Evolutionary conservation across 2,888 invertebrate genomes (phyloP), one percentile per base, ranked within the genome.

Genomic region (Petrolisthes cinctipes): DNA sequence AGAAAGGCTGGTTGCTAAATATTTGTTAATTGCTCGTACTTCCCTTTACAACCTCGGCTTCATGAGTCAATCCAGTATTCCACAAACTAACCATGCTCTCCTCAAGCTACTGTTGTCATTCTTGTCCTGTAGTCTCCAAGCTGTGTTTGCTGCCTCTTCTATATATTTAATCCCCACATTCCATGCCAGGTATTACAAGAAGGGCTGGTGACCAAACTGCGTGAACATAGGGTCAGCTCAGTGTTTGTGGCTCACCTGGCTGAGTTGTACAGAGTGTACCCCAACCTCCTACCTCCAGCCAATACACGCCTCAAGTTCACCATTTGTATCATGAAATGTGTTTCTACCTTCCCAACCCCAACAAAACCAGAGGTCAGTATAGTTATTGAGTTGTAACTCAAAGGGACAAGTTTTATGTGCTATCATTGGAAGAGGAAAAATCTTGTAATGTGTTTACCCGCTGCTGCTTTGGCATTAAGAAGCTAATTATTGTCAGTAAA

Each of bases 311-410:
- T 87, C 66, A 78, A 79, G 68, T 89, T 89, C 75, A 89, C 89
- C 23, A 71, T 89, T 51, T 81, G 82, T 5, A 66, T 89, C 7
- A 86, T 89, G 89, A 86, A 89, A 61, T 89, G 89, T 66, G 89
- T 89, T 9, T 82, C 89, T n/a, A 82, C 89, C 71, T 89, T 89
- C 73, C 89, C 89, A 51, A 89, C 89, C 23, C 89, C 89, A 71
- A 86, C 89, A 4, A 89, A 89, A 57, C 79, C 89, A 54, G 89
- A 89, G 85, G 89, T 86, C 51, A 14, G 80, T 75, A 53, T 23
- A 37, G 37, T 37, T 37, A 37, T 14, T 14, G 66, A n/a, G n/a
- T 14, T n/a, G 66, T 66, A 66, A 66, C n/a, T 66, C 11, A 17
- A 66, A 66, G 66, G 66, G 66, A 66, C 11, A 23, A 23, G 9